A percentile compares a stretch with the other conserved stretches of the same genome.
These are phyloP conservation scores for Brotula barbata DNA, from an alignment of 2,797 vertebrate genomes.

Conservation along the genomic window DNA sequence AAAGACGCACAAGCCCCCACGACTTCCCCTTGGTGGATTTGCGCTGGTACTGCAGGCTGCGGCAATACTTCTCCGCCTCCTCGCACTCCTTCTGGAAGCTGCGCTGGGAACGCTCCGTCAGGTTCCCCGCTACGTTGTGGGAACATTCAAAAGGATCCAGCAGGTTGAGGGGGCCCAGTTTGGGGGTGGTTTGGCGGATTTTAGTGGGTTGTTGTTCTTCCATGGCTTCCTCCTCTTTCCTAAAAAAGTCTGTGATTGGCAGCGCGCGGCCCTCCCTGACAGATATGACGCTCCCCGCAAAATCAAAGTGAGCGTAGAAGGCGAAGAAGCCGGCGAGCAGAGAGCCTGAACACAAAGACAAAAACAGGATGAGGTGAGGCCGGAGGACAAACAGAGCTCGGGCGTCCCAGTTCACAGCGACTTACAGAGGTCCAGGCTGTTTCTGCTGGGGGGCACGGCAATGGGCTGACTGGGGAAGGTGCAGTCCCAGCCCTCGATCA, in stretches of 20 bases:
- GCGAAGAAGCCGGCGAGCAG: constrained; percentile 88
- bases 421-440: constrained; percentile 85
- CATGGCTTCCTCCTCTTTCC: constrained; percentile 24
- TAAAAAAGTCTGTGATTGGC: constrained; percentile 75
- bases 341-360: constrained; percentile 67
- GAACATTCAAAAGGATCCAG: constrained; percentile 91
- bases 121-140: constrained; percentile 91
- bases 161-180: constrained; percentile 83
- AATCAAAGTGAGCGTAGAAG: constrained; percentile 83
- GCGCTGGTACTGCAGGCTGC: constrained; percentile 86
- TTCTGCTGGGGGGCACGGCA: constrained; percentile 80
- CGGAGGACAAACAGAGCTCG: no score
- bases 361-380: no score
- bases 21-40: constrained; percentile 83
- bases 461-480: constrained; percentile 86
- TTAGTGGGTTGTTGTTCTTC: constrained; percentile 37
- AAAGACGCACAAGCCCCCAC: constrained; percentile 89
- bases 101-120: constrained; percentile 79
- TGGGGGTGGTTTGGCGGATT: constrained; percentile 38
- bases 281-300: constrained; percentile 80
- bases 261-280: constrained; percentile 76
- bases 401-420: constrained; percentile 16
- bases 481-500: constrained; percentile 90
- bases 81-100: constrained; percentile 82
- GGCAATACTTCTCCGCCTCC: constrained; percentile 85